These are phyloP conservation scores for Limnephilus auricula DNA, from an alignment of 2,888 invertebrate species.

Conservation along the genomic window DNA sequence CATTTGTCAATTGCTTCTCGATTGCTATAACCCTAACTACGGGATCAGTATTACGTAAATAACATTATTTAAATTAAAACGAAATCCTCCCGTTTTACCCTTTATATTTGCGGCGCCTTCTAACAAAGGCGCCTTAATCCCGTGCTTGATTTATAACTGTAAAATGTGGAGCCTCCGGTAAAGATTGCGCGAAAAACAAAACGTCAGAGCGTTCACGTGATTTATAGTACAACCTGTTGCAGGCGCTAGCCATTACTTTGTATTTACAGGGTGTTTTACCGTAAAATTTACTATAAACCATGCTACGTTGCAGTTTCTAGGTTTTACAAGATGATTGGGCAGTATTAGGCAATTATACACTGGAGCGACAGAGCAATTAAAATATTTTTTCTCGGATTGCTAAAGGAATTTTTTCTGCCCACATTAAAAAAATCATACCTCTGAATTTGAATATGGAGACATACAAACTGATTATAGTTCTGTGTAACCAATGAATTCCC, in stretches of 20 bases:
- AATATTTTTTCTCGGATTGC: too few relatives aligned
- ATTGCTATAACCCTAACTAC: neutral
- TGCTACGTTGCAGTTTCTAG: neutral
- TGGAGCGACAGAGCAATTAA: too few relatives aligned
- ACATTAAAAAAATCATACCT: too few relatives aligned
- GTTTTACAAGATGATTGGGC: neutral
- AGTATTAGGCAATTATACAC: neutral
- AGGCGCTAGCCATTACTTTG: neutral
- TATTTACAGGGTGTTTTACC: neutral
- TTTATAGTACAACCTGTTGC: neutral
- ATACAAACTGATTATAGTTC: too few relatives aligned
- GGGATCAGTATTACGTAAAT: neutral
- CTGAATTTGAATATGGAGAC: too few relatives aligned
- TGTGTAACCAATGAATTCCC: too few relatives aligned
- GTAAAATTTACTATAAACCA: neutral
- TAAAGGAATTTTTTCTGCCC: too few relatives aligned
- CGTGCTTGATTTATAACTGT: neutral
- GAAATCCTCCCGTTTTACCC: neutral
- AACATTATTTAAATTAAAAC: neutral
- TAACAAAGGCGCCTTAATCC: neutral
- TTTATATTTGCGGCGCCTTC: neutral
- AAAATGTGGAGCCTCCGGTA: neutral
- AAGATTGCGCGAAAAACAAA: slow-evolving; percentile 2
- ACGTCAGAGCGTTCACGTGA: neutral
- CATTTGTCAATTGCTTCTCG: neutral